Evolutionary conservation across 2,797 vertebrate genomes (phyloP).

Genomic region (Nyctibius grandis): DNA sequence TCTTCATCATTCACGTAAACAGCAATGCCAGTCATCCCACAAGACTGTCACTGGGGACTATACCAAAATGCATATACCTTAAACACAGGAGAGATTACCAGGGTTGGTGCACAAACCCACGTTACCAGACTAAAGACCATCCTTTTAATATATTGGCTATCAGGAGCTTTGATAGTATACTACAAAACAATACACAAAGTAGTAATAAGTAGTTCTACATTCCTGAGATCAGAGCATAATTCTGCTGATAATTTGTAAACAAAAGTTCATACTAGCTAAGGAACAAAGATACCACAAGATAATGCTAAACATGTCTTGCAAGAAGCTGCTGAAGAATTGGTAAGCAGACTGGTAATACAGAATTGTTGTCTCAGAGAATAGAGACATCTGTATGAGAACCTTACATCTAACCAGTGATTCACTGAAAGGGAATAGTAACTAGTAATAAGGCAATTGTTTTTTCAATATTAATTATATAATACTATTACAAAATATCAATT

Average conservation of each 20-base stretch:
- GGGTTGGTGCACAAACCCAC: background rate
- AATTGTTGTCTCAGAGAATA: background rate
- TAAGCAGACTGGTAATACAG: background rate
- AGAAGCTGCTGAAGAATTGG: background rate
- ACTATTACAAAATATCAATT: background rate
- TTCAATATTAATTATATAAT: background rate
- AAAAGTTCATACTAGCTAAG: background rate
- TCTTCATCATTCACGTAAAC: background rate
- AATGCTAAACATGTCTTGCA: background rate
- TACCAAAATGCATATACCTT: background rate
- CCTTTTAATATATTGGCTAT: background rate
- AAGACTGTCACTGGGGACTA: background rate
- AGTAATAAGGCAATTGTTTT: background rate
- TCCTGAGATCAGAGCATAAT: background rate
- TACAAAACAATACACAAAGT: background rate
- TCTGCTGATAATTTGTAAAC: background rate
- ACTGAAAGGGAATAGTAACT: background rate
- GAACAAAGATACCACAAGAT: background rate
- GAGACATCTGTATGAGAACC: background rate
- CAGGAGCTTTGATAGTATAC: background rate
- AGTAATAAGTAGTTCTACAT: background rate
- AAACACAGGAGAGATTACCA: background rate
- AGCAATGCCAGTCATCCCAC: background rate
- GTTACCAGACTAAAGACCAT: background rate
- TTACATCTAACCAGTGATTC: background rate